phyloP scores from a whole-genome alignment of 2,113 vertebrate genomes.

The Lepus europaeus region DNA sequence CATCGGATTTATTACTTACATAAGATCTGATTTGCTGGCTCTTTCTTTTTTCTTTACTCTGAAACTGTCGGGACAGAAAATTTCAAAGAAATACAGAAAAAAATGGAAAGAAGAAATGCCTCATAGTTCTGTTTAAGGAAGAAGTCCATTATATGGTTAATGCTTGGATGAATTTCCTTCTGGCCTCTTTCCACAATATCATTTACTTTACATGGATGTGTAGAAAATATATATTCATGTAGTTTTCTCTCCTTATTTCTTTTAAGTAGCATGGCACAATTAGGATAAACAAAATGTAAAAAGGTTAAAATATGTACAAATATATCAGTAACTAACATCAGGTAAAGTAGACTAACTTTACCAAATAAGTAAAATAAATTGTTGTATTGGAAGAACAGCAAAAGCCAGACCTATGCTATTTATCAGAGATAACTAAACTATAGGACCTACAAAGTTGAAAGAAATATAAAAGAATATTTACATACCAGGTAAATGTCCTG shows the following conservation, averaged over 20 bases:
- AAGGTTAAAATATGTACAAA: neutral
- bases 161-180: neutral
- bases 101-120: neutral
- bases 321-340: neutral
- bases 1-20: neutral
- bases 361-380: constrained; percentile 27
- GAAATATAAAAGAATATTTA: neutral
- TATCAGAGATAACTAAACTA: constrained; percentile 6
- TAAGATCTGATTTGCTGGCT: neutral
- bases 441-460: neutral
- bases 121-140: neutral
- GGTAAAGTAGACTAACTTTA: constrained; percentile 25
- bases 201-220: neutral
- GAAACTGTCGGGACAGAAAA: neutral
- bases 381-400: neutral
- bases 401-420: neutral
- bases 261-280: neutral
- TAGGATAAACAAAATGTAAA: constrained; percentile 15
- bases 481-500: neutral
- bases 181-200: neutral
- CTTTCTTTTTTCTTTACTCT: neutral
- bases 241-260: neutral
- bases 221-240: neutral
- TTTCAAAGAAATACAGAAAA: neutral
- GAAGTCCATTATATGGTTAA: neutral